phyloP scores from a whole-genome alignment of 1,140 invertebrate genomes.

The Camponotus pennsylvanicus region DNA sequence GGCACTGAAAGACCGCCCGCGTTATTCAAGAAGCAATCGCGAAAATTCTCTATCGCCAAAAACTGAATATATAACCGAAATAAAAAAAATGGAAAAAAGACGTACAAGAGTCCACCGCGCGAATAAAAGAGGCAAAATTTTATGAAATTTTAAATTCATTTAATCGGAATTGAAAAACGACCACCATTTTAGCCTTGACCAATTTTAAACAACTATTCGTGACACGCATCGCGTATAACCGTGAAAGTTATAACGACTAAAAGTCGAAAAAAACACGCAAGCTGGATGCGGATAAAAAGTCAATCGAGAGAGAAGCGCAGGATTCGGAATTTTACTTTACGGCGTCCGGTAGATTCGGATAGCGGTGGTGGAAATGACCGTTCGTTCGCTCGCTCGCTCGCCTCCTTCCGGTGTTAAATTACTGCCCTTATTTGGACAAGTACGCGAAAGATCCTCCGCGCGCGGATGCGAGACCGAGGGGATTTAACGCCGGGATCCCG shows the following conservation, averaged over 20 bases:
- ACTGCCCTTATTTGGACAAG: constrained; percentile 58
- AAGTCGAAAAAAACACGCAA: not conserved
- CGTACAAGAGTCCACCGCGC: not conserved
- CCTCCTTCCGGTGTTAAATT: constrained; percentile 50
- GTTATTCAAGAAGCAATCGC: constrained; percentile 34
- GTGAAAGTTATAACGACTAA: not conserved
- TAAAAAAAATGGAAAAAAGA: too few relatives aligned
- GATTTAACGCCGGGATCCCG: constrained; percentile 60
- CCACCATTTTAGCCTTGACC: not conserved
- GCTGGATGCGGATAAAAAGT: not conserved
- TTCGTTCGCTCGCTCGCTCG: constrained; percentile 21
- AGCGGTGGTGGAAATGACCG: constrained; percentile 33
- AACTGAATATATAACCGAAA: not conserved
- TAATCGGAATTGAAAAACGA: not conserved
- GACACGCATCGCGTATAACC: not conserved
- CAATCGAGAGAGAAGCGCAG: constrained; percentile 9
- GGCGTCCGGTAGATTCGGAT: not conserved
- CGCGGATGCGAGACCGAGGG: constrained; percentile 57
- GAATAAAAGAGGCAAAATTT: not conserved
- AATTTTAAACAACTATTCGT: not conserved
- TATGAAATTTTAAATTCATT: not conserved
- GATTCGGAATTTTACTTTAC: constrained; percentile 38
- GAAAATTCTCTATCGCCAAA: constrained; percentile 30
- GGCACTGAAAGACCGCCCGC: not conserved
- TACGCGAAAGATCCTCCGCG: constrained; percentile 58